These are phyloP conservation scores for Ramphastos sulfuratus DNA, from an alignment of 2,113 vertebrate species.

Conservation along the genomic window DNA sequence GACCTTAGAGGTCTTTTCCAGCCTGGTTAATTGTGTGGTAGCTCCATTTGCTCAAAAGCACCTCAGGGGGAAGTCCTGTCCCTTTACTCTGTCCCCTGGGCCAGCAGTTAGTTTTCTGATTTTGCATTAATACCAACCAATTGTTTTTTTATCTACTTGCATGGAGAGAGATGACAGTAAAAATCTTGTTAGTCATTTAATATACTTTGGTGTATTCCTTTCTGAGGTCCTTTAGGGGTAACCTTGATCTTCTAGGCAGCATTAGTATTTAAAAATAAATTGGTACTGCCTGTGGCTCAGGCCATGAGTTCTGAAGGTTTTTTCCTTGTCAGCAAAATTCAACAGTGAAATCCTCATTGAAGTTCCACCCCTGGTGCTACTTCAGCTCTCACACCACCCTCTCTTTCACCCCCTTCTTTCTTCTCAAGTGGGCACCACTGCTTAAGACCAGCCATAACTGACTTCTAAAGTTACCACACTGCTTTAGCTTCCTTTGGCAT, in stretches of 20 bases:
- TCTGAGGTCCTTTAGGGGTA: not conserved
- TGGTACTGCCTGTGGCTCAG: not conserved
- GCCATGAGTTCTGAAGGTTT: not conserved
- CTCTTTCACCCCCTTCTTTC: not conserved
- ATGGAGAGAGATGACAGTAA: not conserved
- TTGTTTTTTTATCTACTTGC: not conserved
- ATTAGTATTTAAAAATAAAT: not conserved
- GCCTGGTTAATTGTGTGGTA: no score
- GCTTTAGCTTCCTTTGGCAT: not conserved
- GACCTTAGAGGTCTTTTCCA: no score
- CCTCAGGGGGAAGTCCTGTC: not conserved
- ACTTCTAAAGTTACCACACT: not conserved
- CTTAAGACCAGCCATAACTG: not conserved
- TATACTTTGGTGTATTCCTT: not conserved
- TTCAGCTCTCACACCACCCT: not conserved
- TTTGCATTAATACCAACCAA: not conserved
- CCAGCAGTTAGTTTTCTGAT: not conserved
- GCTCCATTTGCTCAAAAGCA: not conserved
- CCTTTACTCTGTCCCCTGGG: not conserved
- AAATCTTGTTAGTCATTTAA: not conserved
- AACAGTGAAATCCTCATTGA: not conserved
- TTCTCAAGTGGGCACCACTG: not conserved
- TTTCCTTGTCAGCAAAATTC: not conserved
- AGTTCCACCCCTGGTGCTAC: not conserved
- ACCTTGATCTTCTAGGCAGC: not conserved